These are phyloP conservation scores for Oryzias melastigma DNA, from an alignment of 2,113 vertebrate genomes.

Conservation along the genomic window DNA sequence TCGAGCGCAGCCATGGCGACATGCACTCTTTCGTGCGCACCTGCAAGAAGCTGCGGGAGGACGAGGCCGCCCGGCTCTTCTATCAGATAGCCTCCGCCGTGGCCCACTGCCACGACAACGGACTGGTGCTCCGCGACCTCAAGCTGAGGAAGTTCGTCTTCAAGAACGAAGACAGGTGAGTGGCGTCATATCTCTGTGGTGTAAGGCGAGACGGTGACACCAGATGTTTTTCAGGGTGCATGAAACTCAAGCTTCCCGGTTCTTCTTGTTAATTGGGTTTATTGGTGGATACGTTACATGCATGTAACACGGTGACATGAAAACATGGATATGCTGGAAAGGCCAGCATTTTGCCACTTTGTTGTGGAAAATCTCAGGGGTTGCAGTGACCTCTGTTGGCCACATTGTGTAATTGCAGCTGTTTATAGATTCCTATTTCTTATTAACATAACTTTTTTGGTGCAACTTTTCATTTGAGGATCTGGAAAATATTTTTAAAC, in stretches of 20 bases:
- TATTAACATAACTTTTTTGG: too few species aligned
- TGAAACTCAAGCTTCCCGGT: conserved; percentile 30
- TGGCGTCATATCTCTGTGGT: conserved; percentile 21
- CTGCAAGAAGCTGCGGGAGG: conserved; percentile 97
- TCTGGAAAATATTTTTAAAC: neutral
- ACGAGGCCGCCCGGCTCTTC: conserved; percentile 96
- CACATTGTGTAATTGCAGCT: conserved; percentile 2
- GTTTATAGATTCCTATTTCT: conserved; percentile 32
- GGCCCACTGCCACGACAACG: conserved; percentile 96
- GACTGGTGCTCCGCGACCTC: conserved; percentile 96
- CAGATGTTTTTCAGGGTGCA: conserved; percentile 26
- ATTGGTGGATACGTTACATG: neutral
- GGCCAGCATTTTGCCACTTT: neutral
- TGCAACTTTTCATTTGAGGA: too few species aligned
- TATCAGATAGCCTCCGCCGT: conserved; percentile 96
- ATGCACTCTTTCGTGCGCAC: conserved; percentile 99
- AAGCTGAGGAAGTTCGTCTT: conserved; percentile 99
- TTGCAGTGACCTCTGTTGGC: conserved; percentile 58
- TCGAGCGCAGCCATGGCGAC: conserved; percentile 95
- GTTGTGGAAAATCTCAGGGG: neutral
- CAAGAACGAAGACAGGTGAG: conserved; percentile 95
- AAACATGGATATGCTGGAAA: neutral
- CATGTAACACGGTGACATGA: neutral
- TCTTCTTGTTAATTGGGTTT: conserved; percentile 16
- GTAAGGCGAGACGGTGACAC: conserved; percentile 24